These are phyloP conservation scores for Podarcis muralis DNA, from an alignment of 2,113 vertebrate species.

Conservation along the genomic window DNA sequence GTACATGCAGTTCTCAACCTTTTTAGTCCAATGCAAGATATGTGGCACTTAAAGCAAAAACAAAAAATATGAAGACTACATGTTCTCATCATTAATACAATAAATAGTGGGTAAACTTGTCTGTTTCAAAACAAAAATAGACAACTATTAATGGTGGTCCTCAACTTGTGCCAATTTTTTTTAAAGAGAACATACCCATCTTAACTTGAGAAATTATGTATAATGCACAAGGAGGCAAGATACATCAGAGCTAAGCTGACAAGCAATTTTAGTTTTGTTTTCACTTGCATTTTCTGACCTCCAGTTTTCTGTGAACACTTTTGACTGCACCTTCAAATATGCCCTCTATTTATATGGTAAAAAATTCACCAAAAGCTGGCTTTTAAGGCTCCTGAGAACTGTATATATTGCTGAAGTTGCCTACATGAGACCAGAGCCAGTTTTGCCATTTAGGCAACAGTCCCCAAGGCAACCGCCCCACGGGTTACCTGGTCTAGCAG, in stretches of 20 bases:
- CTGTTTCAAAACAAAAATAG: background rate
- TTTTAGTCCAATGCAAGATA: background rate
- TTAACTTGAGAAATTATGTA: background rate
- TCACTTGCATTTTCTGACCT: background rate
- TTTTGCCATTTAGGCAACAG: no score
- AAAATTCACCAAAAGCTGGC: background rate
- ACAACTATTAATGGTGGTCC: background rate
- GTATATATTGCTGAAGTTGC: background rate
- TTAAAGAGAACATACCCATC: no score
- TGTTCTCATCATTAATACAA: background rate
- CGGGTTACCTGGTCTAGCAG: no score
- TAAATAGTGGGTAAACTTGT: background rate
- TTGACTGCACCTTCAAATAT: background rate
- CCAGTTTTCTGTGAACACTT: background rate
- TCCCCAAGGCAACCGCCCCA: no score
- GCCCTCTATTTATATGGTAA: background rate
- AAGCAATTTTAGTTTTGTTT: background rate
- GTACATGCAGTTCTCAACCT: background rate
- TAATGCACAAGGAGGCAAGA: background rate
- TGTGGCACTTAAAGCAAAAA: background rate
- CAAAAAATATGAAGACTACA: background rate
- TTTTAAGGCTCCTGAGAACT: background rate
- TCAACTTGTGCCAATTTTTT: background rate
- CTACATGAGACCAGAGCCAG: background rate
- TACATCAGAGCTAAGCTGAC: background rate